A percentile compares a stretch with the other conserved stretches of the same genome.
phyloP scores from a whole-genome alignment of 2,113 vertebrate species.

The Opisthocomus hoazin region DNA sequence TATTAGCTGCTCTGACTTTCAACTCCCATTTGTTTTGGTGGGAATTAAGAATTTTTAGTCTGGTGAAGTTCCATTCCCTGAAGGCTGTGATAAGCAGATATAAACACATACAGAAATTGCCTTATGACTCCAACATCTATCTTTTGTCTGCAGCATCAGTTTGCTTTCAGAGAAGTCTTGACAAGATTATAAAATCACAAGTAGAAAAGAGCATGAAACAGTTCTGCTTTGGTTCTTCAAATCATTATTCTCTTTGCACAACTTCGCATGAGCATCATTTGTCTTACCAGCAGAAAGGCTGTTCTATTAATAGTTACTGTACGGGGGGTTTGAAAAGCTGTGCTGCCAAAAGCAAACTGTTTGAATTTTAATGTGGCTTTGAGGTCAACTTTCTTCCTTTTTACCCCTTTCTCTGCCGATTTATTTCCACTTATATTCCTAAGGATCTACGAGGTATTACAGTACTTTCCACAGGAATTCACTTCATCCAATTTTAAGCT shows the following conservation, averaged over 20 bases:
- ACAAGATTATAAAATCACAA: not conserved
- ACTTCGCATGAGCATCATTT: not conserved
- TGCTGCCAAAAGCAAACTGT: not conserved
- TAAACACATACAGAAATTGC: not conserved
- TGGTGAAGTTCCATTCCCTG: not conserved
- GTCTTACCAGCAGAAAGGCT: not conserved
- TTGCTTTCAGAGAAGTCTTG: not conserved
- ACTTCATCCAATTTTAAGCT: not conserved
- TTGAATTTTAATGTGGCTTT: not conserved
- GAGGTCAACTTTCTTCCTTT: not conserved
- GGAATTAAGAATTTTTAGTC: not conserved
- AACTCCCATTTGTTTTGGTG: not conserved
- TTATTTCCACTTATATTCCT: not conserved
- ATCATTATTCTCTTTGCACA: not conserved
- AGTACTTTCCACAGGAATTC: not conserved
- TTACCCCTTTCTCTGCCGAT: not conserved
- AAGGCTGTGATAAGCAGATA: not conserved
- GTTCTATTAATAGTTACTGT: not conserved
- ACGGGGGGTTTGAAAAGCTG: not conserved
- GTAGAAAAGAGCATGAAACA: not conserved
- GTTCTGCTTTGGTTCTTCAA: not conserved
- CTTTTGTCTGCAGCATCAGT: not conserved
- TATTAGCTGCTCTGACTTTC: not conserved
- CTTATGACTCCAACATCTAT: not conserved
- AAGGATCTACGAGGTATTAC: not conserved